Base-by-base conservation (phyloP, 35 echinoderm and acorn worm genomes). In the Acanthaster planci region DNA sequence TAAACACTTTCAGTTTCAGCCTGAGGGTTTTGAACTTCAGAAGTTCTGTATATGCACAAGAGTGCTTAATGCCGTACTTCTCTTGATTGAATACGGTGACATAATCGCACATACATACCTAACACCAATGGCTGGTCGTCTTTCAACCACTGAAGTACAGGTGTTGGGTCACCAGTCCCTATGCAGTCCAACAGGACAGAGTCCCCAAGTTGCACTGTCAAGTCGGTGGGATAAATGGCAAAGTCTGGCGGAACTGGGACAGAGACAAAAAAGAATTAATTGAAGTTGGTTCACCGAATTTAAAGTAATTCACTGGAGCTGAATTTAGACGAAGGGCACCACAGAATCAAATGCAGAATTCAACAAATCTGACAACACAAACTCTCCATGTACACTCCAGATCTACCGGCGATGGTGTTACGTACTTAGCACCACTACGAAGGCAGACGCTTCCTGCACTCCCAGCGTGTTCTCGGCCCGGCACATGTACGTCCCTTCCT, bases 161-260 rank as follows among this genome's bases (percentile, higher is more conserved):
- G 94, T 0, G 27, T 16, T 30, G 94, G 94, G 56, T 89, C 85
- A 29, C 90, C 94, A 2, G 60, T 77, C 10, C 81, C 90, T 30
- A 56, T 68, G 77, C 90, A 92, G 78, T 89, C 60, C 18, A 93
- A 42, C 34, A 14, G 51, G 32, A 92, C 87, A 37, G 67, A 34
- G 59, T 77, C 82, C 50, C 87, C 94, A 0, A 92, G 52, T 8
- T 89, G 82, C 56, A 89, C 30, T 37, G 51, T 90, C 55, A 78
- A 27, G 47, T 92, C 94, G 32, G 29, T 17, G 31, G 86, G 94
- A 14, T 78, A 80, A 47, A 92, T 51, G 5, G 22, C 56, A 77
- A 97, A 86, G 37, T 86, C 77, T 59, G 94, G 94, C 23, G 94
- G 90, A 75, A 92, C 94, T 97, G 56, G 60, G 38, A 86, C 77